Base-by-base conservation (phyloP, 1,140 invertebrate genomes). In the Ladona fulva region DNA sequence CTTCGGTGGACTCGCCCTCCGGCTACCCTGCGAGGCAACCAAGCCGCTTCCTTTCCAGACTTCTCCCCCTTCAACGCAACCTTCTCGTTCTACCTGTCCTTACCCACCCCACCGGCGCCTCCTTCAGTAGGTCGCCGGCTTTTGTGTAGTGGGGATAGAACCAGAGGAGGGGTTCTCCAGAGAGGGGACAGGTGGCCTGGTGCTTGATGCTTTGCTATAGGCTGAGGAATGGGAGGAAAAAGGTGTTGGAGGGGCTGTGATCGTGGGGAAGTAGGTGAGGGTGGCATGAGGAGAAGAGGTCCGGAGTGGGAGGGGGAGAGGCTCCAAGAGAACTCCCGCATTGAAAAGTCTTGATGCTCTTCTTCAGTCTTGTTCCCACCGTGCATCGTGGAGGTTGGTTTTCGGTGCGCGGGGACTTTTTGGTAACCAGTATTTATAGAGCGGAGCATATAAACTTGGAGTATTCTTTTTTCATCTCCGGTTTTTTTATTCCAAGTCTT, bases 341-440 rank as follows among this genome's bases (percentile, higher is more conserved):
- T 66, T 16, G 52, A 66, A 66, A 66, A 66, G 52, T 66, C 52
- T 66, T 66, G 52, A 66, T 66, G 52, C 52, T 66, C 52, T 66
- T 22, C 52, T 66, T 22, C 52, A 66, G 52, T 66, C 52, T 66
- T 66, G 52, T 66, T 66, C n/a, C 52, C n/a, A 66, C 52, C 52
- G 52, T 66, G 52, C 52, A 22, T 19, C 52, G 52, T 12, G 52
- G 52, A 66, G 52, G 52, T 66, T 66, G 52, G 14, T 66, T 16
- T n/a, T 66, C 52, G 52, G 52, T 66, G 52, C 52, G 52, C n/a
- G 52, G 52, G 52, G 52, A 66, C 52, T 66, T 66, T 66, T 66
- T 66, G 52, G 29, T 37, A 37, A 37, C 52, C n/a, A 1, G 52
- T 66, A 19, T 16, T 66, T 66, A 3, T 66, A 16, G 52, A 66